Percentiles rank a stretch among this genome's conserved stretches.
These are phyloP conservation scores for Glyphotaelius pellucidus DNA, from an alignment of 2,888 invertebrate genomes.

Conservation along the genomic window DNA sequence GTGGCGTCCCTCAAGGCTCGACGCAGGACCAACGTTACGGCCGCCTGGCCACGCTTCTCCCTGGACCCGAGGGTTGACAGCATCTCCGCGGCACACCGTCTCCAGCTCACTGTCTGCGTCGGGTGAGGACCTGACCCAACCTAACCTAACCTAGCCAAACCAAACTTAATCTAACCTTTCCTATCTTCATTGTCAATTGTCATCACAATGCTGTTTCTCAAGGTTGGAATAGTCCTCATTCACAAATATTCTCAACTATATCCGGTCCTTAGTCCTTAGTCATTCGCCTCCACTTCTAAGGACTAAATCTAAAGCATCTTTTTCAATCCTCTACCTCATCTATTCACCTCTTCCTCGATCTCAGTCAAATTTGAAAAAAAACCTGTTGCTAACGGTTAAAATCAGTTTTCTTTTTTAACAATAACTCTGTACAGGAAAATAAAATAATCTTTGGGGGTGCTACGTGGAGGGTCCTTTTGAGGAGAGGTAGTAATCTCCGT, in stretches of 20 bases:
- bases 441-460: no score
- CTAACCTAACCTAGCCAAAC: neutral
- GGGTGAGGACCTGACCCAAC: conserved; percentile 74
- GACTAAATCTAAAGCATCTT: no score
- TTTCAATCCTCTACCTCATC: neutral
- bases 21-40: conserved; percentile 91
- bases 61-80: conserved; percentile 92
- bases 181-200: neutral
- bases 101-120: conserved; percentile 89
- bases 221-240: no score
- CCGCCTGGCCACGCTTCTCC: conserved; percentile 91
- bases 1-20: conserved; percentile 87
- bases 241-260: no score
- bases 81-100: conserved; percentile 85
- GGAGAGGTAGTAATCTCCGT: no score
- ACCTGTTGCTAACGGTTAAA: no score
- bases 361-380: no score
- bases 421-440: no score
- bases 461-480: no score
- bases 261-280: neutral
- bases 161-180: neutral
- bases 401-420: no score
- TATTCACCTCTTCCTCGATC: neutral
- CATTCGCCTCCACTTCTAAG: neutral
- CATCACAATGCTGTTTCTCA: neutral